Conservation (phyloP, 2,888 invertebrate genomes). For the Cremastobaeus sp. region DNA sequence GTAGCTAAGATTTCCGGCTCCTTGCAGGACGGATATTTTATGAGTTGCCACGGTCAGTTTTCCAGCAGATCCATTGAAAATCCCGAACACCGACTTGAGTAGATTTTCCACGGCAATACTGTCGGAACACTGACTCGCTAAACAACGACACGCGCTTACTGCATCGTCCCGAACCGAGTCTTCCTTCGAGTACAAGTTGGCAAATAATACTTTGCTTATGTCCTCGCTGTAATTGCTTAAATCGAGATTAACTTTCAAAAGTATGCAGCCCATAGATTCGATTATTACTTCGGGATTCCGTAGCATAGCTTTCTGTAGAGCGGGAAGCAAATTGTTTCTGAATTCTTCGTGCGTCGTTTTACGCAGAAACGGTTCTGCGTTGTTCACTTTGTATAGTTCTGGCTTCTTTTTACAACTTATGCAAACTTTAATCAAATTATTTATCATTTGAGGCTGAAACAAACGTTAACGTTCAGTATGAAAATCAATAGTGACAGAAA, state of each 20-base stretch:
- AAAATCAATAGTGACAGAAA: constrained; percentile 29
- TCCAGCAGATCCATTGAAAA: constrained; percentile 92
- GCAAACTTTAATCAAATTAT: constrained; percentile 86
- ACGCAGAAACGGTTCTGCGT: constrained; percentile 84
- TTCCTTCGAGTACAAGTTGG: constrained; percentile 91
- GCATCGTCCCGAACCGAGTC: constrained; percentile 87
- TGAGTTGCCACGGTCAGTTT: constrained; percentile 93
- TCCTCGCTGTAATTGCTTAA: constrained; percentile 88
- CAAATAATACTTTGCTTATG: constrained; percentile 90
- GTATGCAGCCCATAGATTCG: constrained; percentile 87
- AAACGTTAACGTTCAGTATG: background rate
- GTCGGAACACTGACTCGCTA: constrained; percentile 86
- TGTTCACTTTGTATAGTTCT: constrained; percentile 83
- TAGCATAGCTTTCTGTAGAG: constrained; percentile 93
- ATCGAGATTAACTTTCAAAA: constrained; percentile 85
- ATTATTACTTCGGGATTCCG: constrained; percentile 95
- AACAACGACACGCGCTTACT: constrained; percentile 83
- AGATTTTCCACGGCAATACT: constrained; percentile 83
- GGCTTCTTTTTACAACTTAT: constrained; percentile 89
- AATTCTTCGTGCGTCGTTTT: constrained; percentile 84
- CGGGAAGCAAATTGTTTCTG: constrained; percentile 86
- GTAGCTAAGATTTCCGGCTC: constrained; percentile 86
- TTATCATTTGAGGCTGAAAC: constrained; percentile 82
- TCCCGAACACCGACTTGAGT: constrained; percentile 85
- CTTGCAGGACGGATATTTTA: constrained; percentile 90